These are phyloP conservation scores for Oenanthe melanoleuca DNA, from an alignment of 2,113 vertebrate genomes.

Conservation along the genomic window DNA sequence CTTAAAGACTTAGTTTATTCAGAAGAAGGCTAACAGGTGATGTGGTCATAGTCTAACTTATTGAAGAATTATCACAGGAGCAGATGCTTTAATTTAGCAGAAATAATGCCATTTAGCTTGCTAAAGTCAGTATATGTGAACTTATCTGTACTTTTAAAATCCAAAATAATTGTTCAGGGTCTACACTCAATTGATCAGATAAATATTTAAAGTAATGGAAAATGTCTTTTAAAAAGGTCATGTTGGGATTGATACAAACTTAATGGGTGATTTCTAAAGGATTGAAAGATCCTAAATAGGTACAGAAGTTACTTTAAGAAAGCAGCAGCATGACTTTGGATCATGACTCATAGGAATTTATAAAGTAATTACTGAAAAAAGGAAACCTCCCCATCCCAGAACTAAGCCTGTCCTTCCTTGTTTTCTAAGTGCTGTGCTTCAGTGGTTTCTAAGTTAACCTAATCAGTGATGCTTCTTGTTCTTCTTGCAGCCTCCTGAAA, in stretches of 20 bases:
- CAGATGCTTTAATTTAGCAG: not conserved
- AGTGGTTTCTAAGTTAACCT: not conserved
- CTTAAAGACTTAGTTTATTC: conserved; percentile 41
- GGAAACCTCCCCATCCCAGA: not conserved
- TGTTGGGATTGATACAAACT: not conserved
- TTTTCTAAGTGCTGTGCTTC: not conserved
- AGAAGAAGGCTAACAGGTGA: conserved; percentile 23
- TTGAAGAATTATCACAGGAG: not conserved
- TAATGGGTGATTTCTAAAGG: not conserved
- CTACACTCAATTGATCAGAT: not conserved
- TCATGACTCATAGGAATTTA: not conserved
- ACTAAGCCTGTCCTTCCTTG: not conserved
- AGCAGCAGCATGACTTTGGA: not conserved
- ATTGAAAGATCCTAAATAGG: not conserved
- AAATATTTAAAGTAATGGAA: not conserved
- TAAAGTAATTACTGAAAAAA: not conserved
- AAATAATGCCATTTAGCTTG: not conserved
- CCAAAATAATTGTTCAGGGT: not conserved
- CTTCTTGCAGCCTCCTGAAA: conserved; percentile 89
- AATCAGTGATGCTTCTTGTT: not conserved
- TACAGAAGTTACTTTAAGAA: not conserved
- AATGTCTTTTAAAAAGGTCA: not conserved
- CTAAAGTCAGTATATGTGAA: not conserved
- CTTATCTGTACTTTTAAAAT: not conserved
- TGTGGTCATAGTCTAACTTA: not conserved